Conservation (phyloP, 2,797 vertebrate genomes). For the Sus cebifrons region DNA sequence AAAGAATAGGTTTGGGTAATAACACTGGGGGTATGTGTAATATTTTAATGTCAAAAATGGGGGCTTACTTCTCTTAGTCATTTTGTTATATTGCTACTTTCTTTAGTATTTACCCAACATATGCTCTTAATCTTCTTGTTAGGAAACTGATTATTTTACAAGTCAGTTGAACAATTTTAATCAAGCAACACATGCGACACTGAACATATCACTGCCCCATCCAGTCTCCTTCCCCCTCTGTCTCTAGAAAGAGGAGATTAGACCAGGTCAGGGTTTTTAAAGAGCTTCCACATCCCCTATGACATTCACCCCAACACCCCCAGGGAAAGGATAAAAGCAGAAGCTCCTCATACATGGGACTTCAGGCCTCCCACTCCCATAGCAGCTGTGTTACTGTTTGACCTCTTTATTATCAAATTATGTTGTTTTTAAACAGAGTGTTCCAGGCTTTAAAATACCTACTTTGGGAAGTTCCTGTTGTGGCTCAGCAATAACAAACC, state of each 20-base stretch:
- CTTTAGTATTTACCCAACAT: slow-evolving; percentile 38
- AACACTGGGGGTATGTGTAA: not conserved
- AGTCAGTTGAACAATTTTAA: slow-evolving; percentile 1
- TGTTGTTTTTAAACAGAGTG: not conserved
- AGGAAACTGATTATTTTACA: slow-evolving; percentile 18
- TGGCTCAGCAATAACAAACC: no score
- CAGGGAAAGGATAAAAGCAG: not conserved
- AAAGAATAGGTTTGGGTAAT: slow-evolving; percentile 14
- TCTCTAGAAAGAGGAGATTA: not conserved
- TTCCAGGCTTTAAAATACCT: not conserved
- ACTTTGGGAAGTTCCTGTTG: not conserved
- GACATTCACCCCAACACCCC: not conserved
- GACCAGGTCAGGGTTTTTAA: not conserved
- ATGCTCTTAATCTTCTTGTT: not conserved
- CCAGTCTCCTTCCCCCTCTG: not conserved
- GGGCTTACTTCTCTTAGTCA: not conserved
- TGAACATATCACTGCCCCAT: not conserved
- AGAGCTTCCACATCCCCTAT: not conserved
- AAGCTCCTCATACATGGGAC: not conserved
- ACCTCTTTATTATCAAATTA: not conserved
- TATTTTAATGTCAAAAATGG: not conserved
- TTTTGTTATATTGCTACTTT: not conserved
- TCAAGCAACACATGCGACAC: not conserved
- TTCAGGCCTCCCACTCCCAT: not conserved
- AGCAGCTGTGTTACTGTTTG: not conserved